Conservation (phyloP, 2,113 vertebrate species). For the Vanacampus margaritifer region DNA sequence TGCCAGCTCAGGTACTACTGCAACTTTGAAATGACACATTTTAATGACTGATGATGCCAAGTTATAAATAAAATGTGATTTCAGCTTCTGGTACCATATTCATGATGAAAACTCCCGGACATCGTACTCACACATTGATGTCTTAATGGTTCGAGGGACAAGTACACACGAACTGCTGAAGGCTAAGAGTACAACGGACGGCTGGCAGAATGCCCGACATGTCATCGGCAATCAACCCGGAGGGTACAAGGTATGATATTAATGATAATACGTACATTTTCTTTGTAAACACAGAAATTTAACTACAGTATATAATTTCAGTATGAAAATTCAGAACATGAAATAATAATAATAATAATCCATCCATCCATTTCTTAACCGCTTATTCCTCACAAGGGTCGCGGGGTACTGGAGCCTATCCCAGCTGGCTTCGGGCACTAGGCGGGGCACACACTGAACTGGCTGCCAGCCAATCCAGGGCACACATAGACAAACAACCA, state of each 20-base stretch:
- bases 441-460: too few species aligned
- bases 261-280: neutral
- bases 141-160: constrained; percentile 37
- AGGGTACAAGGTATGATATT: constrained; percentile 61
- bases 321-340: too few species aligned
- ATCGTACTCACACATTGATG: constrained; percentile 1
- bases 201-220: constrained; percentile 60
- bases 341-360: too few species aligned
- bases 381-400: too few species aligned
- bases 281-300: too few species aligned
- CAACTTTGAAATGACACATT: neutral
- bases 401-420: too few species aligned
- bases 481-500: too few species aligned
- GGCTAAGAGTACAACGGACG: constrained; percentile 28
- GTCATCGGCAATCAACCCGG: constrained; percentile 66
- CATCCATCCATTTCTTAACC: too few species aligned
- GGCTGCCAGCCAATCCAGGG: too few species aligned
- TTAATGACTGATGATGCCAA: neutral
- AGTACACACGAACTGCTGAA: constrained; percentile 13
- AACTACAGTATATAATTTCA: too few species aligned
- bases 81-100: constrained; percentile 75
- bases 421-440: too few species aligned
- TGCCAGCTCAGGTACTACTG: constrained; percentile 68
- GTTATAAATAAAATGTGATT: constrained; percentile 11
- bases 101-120: neutral